Evolutionary conservation across 2,888 invertebrate species (phyloP), one percentile per base, ranked within the genome.

Genomic region (Andricus quercusramuli): DNA sequence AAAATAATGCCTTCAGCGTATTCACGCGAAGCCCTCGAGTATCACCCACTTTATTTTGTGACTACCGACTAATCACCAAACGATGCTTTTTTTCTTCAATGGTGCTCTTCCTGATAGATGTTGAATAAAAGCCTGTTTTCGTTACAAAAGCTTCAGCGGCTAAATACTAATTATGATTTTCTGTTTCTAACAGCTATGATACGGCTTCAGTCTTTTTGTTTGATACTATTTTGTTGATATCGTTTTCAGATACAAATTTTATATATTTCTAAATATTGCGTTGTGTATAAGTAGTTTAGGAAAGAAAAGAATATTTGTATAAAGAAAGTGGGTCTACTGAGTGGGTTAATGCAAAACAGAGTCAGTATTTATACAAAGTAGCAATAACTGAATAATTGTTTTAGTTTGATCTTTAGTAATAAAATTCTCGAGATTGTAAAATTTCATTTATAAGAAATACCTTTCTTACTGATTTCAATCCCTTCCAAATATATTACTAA

Each of bases 1-100:
- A 82, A 86, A 85, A 85, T 83, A 85, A 78, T 76, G 80, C 84
- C 82, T 77, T 79, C 67, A 78, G 84, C 81, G 77, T n/a, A 32
- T 74, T 37, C 56, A 37, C 74, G 74, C 74, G 74, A 56, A 74
- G 74, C 74, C 74, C 74, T 74, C 6, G 56, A 67, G n/a, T 67
- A 74, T 74, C 56, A 74, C 51, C 47, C 56, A 74, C 51, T 59
- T 74, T 51, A 51, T 74, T 56, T 70, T 74, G 56, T 56, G 15
- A 51, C n/a, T 20, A n/a, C 32, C 32, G 32, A 74, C 20, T 47
- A 74, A 70, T 51, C 15, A 47, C n/a, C 11, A 51, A 51, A 47
- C 70, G 44, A 70, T 47, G 70, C 70, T 56, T 37, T 32, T 29
- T 74, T 32, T 74, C 32, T 37, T 51, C 20, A 74, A 37, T 56